Evolutionary conservation across 2,797 vertebrate genomes (phyloP), one percentile per base, ranked within the genome.

Genomic region (Phrynocephalus forsythii): DNA sequence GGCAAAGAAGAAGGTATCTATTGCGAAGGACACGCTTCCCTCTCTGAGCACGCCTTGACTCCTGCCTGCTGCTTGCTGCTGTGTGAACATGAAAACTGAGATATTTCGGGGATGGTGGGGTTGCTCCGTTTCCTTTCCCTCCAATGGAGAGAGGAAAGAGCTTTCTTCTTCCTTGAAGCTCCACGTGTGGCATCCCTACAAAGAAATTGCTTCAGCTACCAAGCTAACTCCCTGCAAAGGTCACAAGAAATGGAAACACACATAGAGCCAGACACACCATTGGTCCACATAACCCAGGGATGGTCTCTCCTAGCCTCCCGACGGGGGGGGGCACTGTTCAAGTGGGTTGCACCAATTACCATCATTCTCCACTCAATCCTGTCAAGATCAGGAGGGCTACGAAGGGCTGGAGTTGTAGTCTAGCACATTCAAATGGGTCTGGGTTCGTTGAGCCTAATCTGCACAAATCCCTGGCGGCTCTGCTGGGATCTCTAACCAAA

Each of bases 1-100:
- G 95, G 98, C 98, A 73, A 98, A 98, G 95, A 99, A 98, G 97
- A 99, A 99, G 98, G 98, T 99, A 98, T 96, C 92, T 94, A 89
- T 95, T 95, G 95, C 95, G 94, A 95, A 95, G 95, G 95, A 95
- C 91, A 26, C 94, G 95, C 95, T 96, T 95, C 95, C 95, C 92
- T 94, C 94, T 93, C 94, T 94, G 93, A 94, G 95, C 94, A 91
- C 94, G 66, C 96, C 89, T 95, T 94, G 93, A 96, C 94, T 95
- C 93, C 92, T 15, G 87, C 95, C 96, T 97, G 95, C 96, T 95
- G 97, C 96, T 97, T 97, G 95, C 96, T 95, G 94, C 95, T 95
- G 91, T 92, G 92, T 96, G 93, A 94, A 96, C 94, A 93, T 91
- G 88, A 94, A 93, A 94, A 94, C 79, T 84, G 94, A 87, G 92